Base-by-base conservation (phyloP, 2,888 invertebrate genomes). In the Brachyopa scutellaris region DNA sequence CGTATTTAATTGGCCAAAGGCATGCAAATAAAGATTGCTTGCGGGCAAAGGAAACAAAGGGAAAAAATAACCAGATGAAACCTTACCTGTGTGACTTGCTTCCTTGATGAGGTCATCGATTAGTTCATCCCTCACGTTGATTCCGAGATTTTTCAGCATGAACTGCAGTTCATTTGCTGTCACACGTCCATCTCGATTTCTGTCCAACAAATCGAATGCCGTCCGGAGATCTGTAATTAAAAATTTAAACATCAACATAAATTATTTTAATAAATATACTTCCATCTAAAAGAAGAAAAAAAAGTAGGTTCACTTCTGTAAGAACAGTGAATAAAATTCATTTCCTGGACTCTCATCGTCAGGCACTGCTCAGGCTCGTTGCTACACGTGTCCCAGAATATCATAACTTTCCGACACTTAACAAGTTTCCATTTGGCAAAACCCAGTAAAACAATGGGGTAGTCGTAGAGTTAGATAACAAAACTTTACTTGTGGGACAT, bases 131-230 rank as follows among this genome's bases (percentile, higher is more conserved):
- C 93, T 92, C 87, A 95, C 93, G 87, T 94, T 93, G 86, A 96
- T 95, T 86, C 95, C 95, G 85, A 95, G 92, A 90, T 94, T 95
- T 85, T 93, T 93, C 85, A 95, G 91, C 95, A 96, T 96, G 88
- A 93, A 93, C 90, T 95, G 95, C 87, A 96, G 91, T 89, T 95
- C 95, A 53, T 93, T 93, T 0, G 94, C 93, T 53, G 94, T 95
- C 85, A 95, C 94, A 88, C 93, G 93, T 0, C 95, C 95, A 89
- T 96, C 95, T 86, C 94, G 93, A 90, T 96, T 95, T 82, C 94
- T 92, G 90, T 96, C 95, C 89, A 95, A 90, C 82, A 96, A 91
- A 79, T 94, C 94, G 89, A 96, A 96, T 55, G 95, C 95, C 86
- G 94, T 95, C 87, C 94, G 93, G 85, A 95, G 92, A 90, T 95